These are phyloP conservation scores for Oscheius onirici DNA, from an alignment of 2,888 invertebrate genomes.

Conservation along the genomic window DNA sequence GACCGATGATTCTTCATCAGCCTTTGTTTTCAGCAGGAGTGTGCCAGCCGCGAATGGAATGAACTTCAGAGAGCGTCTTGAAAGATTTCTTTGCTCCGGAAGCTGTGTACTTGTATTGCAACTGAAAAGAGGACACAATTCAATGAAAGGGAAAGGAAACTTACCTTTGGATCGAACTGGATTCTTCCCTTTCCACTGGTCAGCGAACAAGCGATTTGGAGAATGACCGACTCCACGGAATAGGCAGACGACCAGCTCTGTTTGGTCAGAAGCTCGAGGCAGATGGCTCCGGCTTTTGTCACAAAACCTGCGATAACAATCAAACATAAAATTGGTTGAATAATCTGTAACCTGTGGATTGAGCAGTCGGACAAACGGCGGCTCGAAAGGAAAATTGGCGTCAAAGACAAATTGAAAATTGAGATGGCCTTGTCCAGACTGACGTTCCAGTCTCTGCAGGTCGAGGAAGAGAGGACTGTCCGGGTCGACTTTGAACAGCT, in stretches of 20 bases:
- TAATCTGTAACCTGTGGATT: slow-evolving; percentile 78
- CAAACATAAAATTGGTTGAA: slow-evolving; percentile 74
- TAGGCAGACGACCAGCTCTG: slow-evolving; percentile 99
- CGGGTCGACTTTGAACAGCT: slow-evolving; percentile 92
- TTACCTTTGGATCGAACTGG: slow-evolving; percentile 78
- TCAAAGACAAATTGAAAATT: slow-evolving; percentile 95
- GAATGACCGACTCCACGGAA: slow-evolving; percentile 96
- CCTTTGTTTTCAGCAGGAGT: slow-evolving; percentile 78
- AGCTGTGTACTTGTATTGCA: slow-evolving; percentile 88
- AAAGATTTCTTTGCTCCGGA: slow-evolving; percentile 98
- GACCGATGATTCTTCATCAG: slow-evolving; percentile 68
- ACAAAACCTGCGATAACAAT: slow-evolving; percentile 94
- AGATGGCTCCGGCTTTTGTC: slow-evolving; percentile 95
- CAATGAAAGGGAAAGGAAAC: background rate
- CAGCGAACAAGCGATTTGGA: slow-evolving; percentile 98
- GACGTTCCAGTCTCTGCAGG: slow-evolving; percentile 88
- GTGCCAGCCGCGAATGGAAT: slow-evolving; percentile 81
- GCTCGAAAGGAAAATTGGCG: slow-evolving; percentile 80
- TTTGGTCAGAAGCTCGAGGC: slow-evolving; percentile 98
- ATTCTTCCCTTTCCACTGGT: slow-evolving; percentile 99
- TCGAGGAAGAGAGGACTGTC: slow-evolving; percentile 95
- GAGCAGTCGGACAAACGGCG: slow-evolving; percentile 96
- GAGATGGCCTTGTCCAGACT: slow-evolving; percentile 89
- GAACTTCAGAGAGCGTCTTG: slow-evolving; percentile 98
- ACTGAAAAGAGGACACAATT: slow-evolving; percentile 36